Percentiles rank a stretch among this genome's conserved stretches.
These are phyloP conservation scores for Eubasilissa regina DNA, from an alignment of 1,140 invertebrate genomes.

Conservation along the genomic window DNA sequence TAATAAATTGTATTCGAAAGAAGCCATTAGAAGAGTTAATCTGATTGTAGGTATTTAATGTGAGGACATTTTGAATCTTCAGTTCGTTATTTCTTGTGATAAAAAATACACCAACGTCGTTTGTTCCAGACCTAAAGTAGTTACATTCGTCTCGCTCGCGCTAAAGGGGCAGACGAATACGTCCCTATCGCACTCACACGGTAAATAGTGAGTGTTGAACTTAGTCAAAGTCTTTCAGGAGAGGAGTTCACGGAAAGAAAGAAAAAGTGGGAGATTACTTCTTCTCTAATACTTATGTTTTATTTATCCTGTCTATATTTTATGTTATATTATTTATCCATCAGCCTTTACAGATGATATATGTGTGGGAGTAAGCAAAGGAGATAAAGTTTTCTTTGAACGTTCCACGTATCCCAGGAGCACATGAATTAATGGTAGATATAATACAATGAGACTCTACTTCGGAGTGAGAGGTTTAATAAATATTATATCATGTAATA, in stretches of 20 bases:
- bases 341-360: too few relatives aligned
- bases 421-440: too few relatives aligned
- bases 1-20: too few relatives aligned
- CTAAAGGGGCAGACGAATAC: not conserved
- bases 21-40: not conserved
- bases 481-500: too few relatives aligned
- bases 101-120: conserved; percentile 19
- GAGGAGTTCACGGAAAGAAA: conserved; percentile 2
- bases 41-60: conserved; percentile 3
- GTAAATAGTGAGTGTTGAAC: conserved; percentile 5
- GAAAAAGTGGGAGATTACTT: conserved; percentile 29
- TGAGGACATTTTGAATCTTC: not conserved
- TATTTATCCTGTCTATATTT: conserved; percentile 30
- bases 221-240: conserved; percentile 31
- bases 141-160: not conserved
- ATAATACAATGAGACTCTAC: too few relatives aligned
- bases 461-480: too few relatives aligned
- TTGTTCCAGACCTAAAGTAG: not conserved
- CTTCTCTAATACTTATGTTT: conserved; percentile 32
- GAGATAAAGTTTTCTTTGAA: too few relatives aligned
- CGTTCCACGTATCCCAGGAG: too few relatives aligned
- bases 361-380: too few relatives aligned
- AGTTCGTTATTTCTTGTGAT: not conserved
- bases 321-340: too few relatives aligned
- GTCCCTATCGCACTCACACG: not conserved